Evolutionary conservation across 2,888 invertebrate genomes (phyloP).

Genomic region (Lomographa bimaculata): DNA sequence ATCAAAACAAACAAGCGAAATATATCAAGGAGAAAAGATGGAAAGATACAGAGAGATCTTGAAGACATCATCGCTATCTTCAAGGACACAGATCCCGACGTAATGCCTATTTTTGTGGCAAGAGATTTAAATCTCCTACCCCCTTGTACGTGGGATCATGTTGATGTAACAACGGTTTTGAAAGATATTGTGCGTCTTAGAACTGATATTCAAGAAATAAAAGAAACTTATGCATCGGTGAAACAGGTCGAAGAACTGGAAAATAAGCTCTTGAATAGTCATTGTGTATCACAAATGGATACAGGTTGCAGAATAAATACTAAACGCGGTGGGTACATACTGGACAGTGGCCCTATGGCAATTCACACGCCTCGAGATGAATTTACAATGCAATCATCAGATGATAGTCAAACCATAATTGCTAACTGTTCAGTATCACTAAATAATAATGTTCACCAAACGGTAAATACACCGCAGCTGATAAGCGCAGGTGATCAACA

Average conservation of each 20-base stretch:
- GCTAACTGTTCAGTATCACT: background rate
- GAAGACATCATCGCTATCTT: constrained; percentile 8
- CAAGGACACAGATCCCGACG: constrained; percentile 5
- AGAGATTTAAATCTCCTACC: constrained; percentile 4
- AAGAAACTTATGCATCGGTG: constrained; percentile 5
- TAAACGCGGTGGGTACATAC: constrained; percentile 5
- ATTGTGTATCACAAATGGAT: background rate
- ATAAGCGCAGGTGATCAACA: too few species aligned
- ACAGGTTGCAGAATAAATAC: constrained; percentile 4
- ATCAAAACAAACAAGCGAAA: constrained; percentile 5
- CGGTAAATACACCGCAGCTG: too few species aligned
- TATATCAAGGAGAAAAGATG: constrained; percentile 7
- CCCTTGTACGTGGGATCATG: constrained; percentile 2
- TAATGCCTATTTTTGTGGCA: constrained; percentile 4
- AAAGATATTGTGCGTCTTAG: constrained; percentile 7
- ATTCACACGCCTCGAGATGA: constrained; percentile 3
- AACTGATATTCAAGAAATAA: constrained; percentile 4
- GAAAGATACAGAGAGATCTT: too few species aligned
- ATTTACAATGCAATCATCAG: too few species aligned
- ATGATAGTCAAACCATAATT: too few species aligned
- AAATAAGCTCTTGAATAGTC: background rate
- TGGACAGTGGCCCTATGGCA: constrained; percentile 4
- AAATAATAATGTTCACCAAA: too few species aligned
- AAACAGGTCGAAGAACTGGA: constrained; percentile 7
- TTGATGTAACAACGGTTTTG: constrained; percentile 1